Conservation (phyloP, 2,797 vertebrate species). For the Arctocebus calabarensis region DNA sequence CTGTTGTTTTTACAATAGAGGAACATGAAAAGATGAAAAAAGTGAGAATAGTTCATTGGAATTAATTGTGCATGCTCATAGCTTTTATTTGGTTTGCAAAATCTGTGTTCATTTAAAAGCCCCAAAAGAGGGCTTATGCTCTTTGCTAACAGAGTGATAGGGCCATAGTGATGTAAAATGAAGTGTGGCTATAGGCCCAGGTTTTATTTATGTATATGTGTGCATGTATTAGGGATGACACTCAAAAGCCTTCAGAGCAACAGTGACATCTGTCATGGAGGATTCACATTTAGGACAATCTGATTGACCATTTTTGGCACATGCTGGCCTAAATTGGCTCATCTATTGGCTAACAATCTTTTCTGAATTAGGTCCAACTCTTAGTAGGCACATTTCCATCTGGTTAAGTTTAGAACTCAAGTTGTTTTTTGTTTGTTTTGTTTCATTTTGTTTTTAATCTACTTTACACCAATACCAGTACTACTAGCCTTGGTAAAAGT, state of each 20-base stretch:
- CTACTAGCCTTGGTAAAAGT: slow-evolving; percentile 76
- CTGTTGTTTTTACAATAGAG: slow-evolving; percentile 20
- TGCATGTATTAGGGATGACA: slow-evolving; percentile 82
- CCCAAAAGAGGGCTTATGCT: slow-evolving; percentile 55
- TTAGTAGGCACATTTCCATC: slow-evolving; percentile 90
- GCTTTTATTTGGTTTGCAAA: slow-evolving; percentile 74
- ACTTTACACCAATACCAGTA: slow-evolving; percentile 83
- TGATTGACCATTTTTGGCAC: slow-evolving; percentile 90
- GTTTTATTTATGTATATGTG: slow-evolving; percentile 77
- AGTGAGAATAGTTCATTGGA: slow-evolving; percentile 16
- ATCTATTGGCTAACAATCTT: slow-evolving; percentile 88
- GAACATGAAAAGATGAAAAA: slow-evolving; percentile 11
- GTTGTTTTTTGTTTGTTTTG: slow-evolving; percentile 75
- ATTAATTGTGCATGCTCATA: slow-evolving; percentile 47
- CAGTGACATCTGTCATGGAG: slow-evolving; percentile 85
- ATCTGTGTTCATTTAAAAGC: slow-evolving; percentile 68
- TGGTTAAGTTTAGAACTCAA: slow-evolving; percentile 91
- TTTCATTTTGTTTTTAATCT: neutral
- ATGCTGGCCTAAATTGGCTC: slow-evolving; percentile 88
- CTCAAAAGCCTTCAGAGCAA: slow-evolving; percentile 85
- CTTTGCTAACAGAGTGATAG: slow-evolving; percentile 81
- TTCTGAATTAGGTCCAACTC: slow-evolving; percentile 88
- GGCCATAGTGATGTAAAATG: slow-evolving; percentile 73
- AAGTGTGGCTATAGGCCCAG: slow-evolving; percentile 76
- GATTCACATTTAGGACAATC: slow-evolving; percentile 87